phyloP scores from a whole-genome alignment of 2,113 vertebrate genomes.

The Euleptes europaea region DNA sequence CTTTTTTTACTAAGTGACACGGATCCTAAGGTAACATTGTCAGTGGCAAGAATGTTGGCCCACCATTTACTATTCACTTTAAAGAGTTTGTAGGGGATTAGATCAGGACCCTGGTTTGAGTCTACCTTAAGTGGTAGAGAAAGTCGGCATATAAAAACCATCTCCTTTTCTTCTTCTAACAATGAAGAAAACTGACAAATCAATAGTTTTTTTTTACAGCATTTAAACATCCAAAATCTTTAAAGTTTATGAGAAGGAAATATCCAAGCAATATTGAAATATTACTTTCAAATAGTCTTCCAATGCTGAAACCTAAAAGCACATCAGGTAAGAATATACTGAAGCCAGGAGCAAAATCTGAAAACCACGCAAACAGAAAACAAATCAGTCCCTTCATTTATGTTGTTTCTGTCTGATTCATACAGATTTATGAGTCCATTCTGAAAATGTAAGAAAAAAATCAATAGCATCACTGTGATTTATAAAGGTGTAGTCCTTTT shows the following conservation, averaged over 20 bases:
- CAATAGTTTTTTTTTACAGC: constrained; percentile 7
- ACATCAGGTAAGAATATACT: constrained; percentile 30
- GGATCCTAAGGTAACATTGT: too few relatives aligned
- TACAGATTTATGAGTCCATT: constrained; percentile 60
- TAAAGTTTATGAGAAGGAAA: constrained; percentile 18
- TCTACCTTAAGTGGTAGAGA: too few relatives aligned
- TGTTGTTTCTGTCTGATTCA: constrained; percentile 55
- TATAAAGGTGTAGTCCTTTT: constrained; percentile 53
- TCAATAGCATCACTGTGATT: constrained; percentile 62
- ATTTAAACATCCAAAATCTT: constrained; percentile 15
- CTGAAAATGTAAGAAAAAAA: constrained; percentile 56
- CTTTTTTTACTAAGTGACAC: too few relatives aligned
- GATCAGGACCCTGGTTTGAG: too few relatives aligned
- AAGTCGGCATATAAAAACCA: too few relatives aligned
- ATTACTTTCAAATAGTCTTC: constrained; percentile 26
- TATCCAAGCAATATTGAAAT: constrained; percentile 38
- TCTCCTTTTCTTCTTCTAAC: neutral
- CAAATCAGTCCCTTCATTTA: constrained; percentile 52
- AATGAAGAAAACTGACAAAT: constrained; percentile 5
- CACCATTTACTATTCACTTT: too few relatives aligned
- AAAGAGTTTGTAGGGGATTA: too few relatives aligned
- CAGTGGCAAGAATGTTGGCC: too few relatives aligned
- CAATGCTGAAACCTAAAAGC: neutral
- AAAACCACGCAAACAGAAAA: constrained; percentile 57
- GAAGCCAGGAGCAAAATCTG: constrained; percentile 46